Evolutionary conservation across 2,113 vertebrate species (phyloP), one percentile per base, ranked within the genome.

Genomic region (Azemiops feae): DNA sequence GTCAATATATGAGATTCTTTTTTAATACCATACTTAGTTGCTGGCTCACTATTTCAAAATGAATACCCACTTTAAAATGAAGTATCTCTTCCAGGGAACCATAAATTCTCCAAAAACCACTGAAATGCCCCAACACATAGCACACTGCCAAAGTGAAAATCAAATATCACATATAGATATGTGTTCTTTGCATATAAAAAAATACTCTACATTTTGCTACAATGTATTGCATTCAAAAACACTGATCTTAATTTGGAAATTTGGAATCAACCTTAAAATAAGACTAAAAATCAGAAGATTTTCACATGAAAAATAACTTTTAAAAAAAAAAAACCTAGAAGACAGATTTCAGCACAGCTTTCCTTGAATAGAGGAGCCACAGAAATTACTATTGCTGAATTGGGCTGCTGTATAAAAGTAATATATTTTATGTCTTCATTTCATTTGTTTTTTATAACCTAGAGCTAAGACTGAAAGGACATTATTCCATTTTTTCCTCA

Each of bases 1-100:
- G 94, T 93, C 34, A 96, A 95, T 90, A 45, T 64, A 34, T 27
- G 8, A 52, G 74, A 52, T 90, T 58, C 45, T 58, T 60, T 47
- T 94, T 30, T 94, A 54, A 25, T 0, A 0, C 2, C 50, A 23
- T 94, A 94, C 58, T 93, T 5, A 34, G 1, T 94, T 91, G 18
- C 91, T 86, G 3, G 91, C 89, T 30, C 1, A 88, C 0, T 5
- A 94, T 92, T 94, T 74, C 92, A 47, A 43, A 43, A 5, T 85
- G 6, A 95, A 93, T 96, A 39, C 34, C 55, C 14, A 43, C 30
- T 43, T 85, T 89, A 85, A 89, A 85, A 89, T 27, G 14, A 6
- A 85, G n/a, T 57, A 27, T 10, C 64, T 27, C 23, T 55, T 45
- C 5, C 52, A 30, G 58, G 5, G 23, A 87, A 25, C 9, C 47